phyloP scores from a whole-genome alignment of 1,140 invertebrate species.

The Brachionus manjavacas region DNA sequence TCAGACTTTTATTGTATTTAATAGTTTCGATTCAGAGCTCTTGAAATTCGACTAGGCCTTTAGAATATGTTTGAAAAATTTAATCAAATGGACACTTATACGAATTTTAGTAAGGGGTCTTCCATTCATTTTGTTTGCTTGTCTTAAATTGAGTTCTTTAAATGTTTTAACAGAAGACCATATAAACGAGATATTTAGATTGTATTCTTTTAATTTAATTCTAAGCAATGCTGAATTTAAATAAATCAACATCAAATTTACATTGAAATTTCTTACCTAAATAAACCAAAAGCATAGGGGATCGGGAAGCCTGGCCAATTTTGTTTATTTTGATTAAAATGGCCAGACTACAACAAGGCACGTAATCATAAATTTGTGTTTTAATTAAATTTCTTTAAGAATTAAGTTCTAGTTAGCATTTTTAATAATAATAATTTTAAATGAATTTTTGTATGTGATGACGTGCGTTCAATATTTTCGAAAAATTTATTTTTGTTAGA shows the following conservation, averaged over 20 bases:
- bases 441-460: background rate
- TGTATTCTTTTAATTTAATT: background rate
- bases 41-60: background rate
- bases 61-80: background rate
- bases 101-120: background rate
- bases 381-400: background rate
- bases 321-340: constrained; percentile 8
- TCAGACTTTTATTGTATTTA: background rate
- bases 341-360: background rate
- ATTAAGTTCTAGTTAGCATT: background rate
- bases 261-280: background rate
- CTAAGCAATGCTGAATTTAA: background rate
- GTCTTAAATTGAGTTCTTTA: background rate
- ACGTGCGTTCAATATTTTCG: background rate
- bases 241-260: background rate
- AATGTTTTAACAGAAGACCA: background rate
- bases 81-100: background rate
- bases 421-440: background rate
- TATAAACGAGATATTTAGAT: background rate
- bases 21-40: background rate
- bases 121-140: background rate
- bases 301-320: background rate
- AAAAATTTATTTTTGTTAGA: background rate
- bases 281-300: background rate
- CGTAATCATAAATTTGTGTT: background rate